These are phyloP conservation scores for Ecdyonurus torrentis DNA, from an alignment of 2,888 invertebrate species.

Conservation along the genomic window DNA sequence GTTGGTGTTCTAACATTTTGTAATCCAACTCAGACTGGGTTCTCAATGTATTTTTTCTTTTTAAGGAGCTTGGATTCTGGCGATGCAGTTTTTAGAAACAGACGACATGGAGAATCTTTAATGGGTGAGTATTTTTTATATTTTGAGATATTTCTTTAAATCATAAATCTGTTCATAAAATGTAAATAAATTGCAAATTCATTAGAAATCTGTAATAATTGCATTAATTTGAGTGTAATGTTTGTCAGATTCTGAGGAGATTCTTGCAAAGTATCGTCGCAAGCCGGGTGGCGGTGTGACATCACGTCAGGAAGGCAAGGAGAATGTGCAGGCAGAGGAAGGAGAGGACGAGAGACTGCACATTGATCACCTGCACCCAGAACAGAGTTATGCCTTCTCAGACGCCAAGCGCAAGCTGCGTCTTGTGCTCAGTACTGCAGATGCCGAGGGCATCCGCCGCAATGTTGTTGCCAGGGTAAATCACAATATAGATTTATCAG, in stretches of 20 bases:
- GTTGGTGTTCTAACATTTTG: no score
- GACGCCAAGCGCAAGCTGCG: constrained; percentile 79
- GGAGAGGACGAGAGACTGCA: constrained; percentile 30
- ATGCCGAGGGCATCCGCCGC: constrained; percentile 24
- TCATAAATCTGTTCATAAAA: background rate
- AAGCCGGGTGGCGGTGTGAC: constrained; percentile 31
- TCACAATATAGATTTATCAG: no score
- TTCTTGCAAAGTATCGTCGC: constrained; percentile 82
- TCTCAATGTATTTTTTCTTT: no score
- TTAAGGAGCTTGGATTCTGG: background rate
- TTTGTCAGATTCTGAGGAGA: constrained; percentile 63
- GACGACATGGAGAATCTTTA: background rate
- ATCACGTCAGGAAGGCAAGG: background rate
- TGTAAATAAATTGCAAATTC: no score
- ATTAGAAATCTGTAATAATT: background rate
- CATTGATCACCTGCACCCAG: constrained; percentile 27
- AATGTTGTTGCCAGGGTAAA: background rate
- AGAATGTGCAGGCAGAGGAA: constrained; percentile 31
- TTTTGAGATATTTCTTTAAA: background rate
- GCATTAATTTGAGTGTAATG: background rate
- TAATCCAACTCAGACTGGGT: no score
- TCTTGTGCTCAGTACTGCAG: constrained; percentile 76
- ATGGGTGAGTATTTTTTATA: background rate
- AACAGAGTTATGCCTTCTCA: constrained; percentile 34
- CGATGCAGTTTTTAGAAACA: background rate